Evolutionary conservation across 1,140 invertebrate genomes (phyloP), one percentile per base, ranked within the genome.

Genomic region (Drosophila arizonae): DNA sequence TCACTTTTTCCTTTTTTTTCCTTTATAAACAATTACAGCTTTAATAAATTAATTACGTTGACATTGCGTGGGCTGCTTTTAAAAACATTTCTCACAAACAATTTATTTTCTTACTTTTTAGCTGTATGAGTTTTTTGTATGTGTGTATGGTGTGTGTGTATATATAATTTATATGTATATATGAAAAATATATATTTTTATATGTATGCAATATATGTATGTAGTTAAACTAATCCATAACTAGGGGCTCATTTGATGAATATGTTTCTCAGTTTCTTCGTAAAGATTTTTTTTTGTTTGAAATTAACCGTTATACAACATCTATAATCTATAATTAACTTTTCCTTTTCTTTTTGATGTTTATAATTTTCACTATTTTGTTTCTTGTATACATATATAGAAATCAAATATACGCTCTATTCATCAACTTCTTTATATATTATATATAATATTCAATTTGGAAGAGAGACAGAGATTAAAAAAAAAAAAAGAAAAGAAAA

Each of bases 191-290:
- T 77, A 64, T 77, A 71, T 82, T 64, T 81, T 71, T 71, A 33
- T 81, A 64, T 80, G 48, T 70, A 66, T 69, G 76, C 72, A 78
- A 51, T 72, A 66, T 84, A 71, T 85, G 28, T 30, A 39, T 39
- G 36, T 39, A 86, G 81, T 87, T 86, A 87, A 86, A 86, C 82
- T 87, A 86, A 86, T 81, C 82, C 81, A 82, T 86, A 86, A 86
- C 82, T 87, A 86, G 84, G 33, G 82, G 82, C 77, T 89, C 85
- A 90, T 89, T 89, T 79, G 77, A 90, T 89, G 80, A 89, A 74
- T 89, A 89, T 89, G 77, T 85, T 46, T 46, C 17, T 46, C 43
- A 46, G n/a, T 15, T 46, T 69, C n/a, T 17, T 43, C 36, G 67
- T 72, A 76, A 79, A 72, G 64, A 46, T 46, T 46, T 81, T 75